Base-by-base conservation (phyloP, 2,888 invertebrate species). In the Spisula solida region DNA sequence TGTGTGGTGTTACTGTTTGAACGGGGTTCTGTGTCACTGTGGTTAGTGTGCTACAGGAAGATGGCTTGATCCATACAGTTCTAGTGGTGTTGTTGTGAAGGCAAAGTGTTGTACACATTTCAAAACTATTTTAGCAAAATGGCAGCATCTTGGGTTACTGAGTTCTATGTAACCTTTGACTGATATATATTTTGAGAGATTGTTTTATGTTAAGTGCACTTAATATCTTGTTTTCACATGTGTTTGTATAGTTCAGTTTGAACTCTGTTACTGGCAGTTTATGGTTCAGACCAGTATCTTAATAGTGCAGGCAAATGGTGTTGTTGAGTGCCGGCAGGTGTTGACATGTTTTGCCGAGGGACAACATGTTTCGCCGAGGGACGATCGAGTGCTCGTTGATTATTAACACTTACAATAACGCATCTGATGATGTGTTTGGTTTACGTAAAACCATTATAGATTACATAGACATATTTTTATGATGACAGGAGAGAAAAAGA, bases 401-500 rank as follows among this genome's bases (percentile, higher is more conserved):
- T 2, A 66, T 66, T 25, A 60, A 66, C n/a, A 25, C 10, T 66
- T n/a, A 66, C 60, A 66, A 25, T 66, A 25, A 51, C 4, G 12
- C 16, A 51, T 51, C 20, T 25, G 25, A 66, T 66, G 41, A 41
- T 41, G 56, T 18, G 56, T n/a, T n/a, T 41, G 41, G 41, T 41
- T 41, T 41, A 51, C 25, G n/a, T 0, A 4, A 66, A 25, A 25
- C 25, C 12, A 25, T 60, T 31, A 70, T 75, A 31, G n/a, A 75
- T 75, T 75, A 34, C 31, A 75, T 75, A 75, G 29, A 75, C 75
- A 75, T 75, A 31, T 75, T 70, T 70, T 75, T 75, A 75, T 34
- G 75, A 75, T 34, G 60, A 66, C 10, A 6, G 75, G 18, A 75
- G 34, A 75, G 34, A 75, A 75, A 75, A 70, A 70, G 25, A 70